Evolutionary conservation across 2,888 invertebrate genomes (phyloP), one percentile per base, ranked within the genome.

Genomic region (Tetragonisca angustula): DNA sequence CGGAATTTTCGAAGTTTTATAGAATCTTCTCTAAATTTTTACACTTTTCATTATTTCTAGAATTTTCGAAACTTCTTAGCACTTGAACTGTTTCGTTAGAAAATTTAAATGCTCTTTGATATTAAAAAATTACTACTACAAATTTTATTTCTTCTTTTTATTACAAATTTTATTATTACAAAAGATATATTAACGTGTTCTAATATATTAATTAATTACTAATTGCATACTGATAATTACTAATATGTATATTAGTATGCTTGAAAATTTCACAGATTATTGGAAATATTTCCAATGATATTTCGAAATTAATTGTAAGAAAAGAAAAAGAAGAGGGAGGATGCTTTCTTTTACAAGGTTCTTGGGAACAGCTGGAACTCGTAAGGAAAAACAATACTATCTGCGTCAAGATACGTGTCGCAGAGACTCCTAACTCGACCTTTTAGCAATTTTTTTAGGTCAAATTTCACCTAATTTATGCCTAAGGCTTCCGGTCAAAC

Each of bases 381-480:
- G 78, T 85, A 88, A 87, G 85, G 76, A 79, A 73, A 88, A 90
- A 90, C 90, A 91, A 90, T 91, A 88, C 84, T 61, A 70, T 54
- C 32, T 68, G 69, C 64, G 79, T 81, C 62, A 62, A 80, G 82
- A 83, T 83, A 70, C 9, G 52, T 74, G 83, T 87, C 77, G 21
- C 70, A n/a, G 54, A 68, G 27, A 72, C 78, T 24, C 43, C 17
- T 27, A 76, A 52, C 24, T 62, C 50, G n/a, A 32, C 54, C 81
- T 54, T 64, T 81, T 24, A 69, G 70, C 75, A 62, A 81, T 81
- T 77, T 81, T 36, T 81, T 76, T 71, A 65, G 83, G 50, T 75
- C 76, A 72, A 56, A 76, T 76, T 81, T 70, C 72, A 68, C 52
- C 54, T 81, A 75, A 88, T 85, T 85, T 86, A 88, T 84, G 80